These are phyloP conservation scores for Zaprionus taronus DNA, from an alignment of 1,140 invertebrate genomes.

Conservation along the genomic window DNA sequence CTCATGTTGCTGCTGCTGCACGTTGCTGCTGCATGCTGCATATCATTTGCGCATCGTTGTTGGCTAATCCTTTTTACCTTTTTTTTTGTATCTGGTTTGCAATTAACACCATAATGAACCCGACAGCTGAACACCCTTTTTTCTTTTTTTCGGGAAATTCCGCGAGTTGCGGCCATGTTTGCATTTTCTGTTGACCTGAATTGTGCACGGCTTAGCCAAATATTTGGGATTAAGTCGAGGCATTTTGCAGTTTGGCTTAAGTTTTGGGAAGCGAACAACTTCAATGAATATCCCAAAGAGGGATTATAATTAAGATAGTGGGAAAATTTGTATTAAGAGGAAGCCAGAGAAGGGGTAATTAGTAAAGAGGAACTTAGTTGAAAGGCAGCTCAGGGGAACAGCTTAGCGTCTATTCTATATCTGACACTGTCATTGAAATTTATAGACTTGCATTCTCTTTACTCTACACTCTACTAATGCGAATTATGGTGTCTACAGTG, in stretches of 20 bases:
- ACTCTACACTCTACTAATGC: too few relatives aligned
- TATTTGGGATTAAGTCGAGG: slow-evolving; percentile 68
- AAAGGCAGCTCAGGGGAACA: too few relatives aligned
- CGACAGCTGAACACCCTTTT: slow-evolving; percentile 63
- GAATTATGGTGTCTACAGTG: too few relatives aligned
- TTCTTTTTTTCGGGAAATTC: slow-evolving; percentile 62
- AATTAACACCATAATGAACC: slow-evolving; percentile 72
- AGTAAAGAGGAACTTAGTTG: too few relatives aligned
- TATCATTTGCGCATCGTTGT: slow-evolving; percentile 33
- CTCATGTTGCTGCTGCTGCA: slow-evolving; percentile 10
- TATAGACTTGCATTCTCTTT: too few relatives aligned
- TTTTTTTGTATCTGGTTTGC: slow-evolving; percentile 14
- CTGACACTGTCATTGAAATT: too few relatives aligned
- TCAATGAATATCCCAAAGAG: slow-evolving; percentile 39
- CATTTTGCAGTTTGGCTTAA: slow-evolving; percentile 8
- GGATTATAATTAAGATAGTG: background rate
- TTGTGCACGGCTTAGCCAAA: slow-evolving; percentile 54
- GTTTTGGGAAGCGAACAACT: slow-evolving; percentile 1
- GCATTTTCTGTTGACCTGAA: slow-evolving; percentile 46
- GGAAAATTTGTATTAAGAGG: background rate
- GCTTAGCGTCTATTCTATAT: too few relatives aligned
- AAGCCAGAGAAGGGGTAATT: background rate
- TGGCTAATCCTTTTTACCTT: slow-evolving; percentile 55
- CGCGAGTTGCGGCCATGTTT: slow-evolving; percentile 16
- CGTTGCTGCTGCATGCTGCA: slow-evolving; percentile 17